These are phyloP conservation scores for Aramus guarauna DNA, from an alignment of 2,113 vertebrate species.

Conservation along the genomic window DNA sequence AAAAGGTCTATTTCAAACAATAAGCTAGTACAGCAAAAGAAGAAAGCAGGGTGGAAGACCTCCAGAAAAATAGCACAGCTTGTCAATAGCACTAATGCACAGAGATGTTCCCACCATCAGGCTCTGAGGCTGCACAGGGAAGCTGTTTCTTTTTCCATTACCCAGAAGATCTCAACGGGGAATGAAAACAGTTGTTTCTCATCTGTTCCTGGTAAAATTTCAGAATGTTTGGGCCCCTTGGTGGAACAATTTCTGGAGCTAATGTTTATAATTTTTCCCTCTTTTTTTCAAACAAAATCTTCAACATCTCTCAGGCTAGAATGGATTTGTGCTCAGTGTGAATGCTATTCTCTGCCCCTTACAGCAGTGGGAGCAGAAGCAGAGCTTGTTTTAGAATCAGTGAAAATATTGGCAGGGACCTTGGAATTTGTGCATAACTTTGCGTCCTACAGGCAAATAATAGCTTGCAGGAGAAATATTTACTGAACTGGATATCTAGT, in stretches of 20 bases:
- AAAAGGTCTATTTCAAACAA: neutral
- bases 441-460: neutral
- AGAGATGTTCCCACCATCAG: neutral
- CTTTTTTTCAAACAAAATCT: neutral
- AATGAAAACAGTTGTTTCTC: neutral
- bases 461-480: neutral
- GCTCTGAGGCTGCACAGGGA: neutral
- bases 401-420: neutral
- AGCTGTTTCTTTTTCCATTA: neutral
- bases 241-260: neutral
- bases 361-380: neutral
- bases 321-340: neutral
- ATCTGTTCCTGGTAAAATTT: constrained; percentile 1
- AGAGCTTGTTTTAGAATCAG: neutral
- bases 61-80: neutral
- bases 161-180: neutral
- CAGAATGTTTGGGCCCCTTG: neutral
- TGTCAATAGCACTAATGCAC: neutral
- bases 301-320: neutral
- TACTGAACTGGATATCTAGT: neutral
- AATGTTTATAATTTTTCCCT: neutral
- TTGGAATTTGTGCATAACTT: neutral
- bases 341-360: neutral
- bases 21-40: neutral
- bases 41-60: neutral